Conservation (phyloP, 2,888 invertebrate genomes). For the Spodoptera littoralis region DNA sequence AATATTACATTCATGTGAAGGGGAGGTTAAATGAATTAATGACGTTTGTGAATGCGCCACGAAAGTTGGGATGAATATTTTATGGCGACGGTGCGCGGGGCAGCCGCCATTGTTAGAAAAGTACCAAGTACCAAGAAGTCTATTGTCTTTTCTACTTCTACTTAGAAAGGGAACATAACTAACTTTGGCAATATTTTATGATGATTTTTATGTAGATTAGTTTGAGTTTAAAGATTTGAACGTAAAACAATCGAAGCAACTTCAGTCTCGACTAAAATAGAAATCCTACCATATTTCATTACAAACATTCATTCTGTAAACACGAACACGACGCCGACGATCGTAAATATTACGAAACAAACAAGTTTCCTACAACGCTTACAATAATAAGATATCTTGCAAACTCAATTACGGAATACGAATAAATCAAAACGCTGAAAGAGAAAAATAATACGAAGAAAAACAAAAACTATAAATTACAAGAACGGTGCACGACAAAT, state of each 20-base stretch:
- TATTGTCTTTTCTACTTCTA: constrained; percentile 19
- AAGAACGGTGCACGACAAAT: constrained; percentile 53
- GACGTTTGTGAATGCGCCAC: constrained; percentile 6
- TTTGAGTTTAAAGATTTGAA: background rate
- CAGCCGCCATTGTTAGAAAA: constrained; percentile 27
- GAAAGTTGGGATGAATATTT: constrained; percentile 24
- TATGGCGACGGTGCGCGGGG: constrained; percentile 10
- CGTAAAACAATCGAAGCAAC: too few relatives aligned
- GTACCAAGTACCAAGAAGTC: constrained; percentile 24
- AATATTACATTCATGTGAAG: constrained; percentile 9
- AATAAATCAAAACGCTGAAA: constrained; percentile 27
- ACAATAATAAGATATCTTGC: background rate
- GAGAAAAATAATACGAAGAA: constrained; percentile 18
- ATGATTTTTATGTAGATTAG: background rate
- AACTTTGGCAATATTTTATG: constrained; percentile 21
- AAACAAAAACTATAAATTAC: constrained; percentile 44
- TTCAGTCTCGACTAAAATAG: too few relatives aligned
- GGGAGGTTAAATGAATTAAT: constrained; percentile 21
- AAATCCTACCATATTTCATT: too few relatives aligned
- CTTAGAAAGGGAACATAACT: constrained; percentile 3
- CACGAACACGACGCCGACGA: too few relatives aligned
- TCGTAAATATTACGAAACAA: too few relatives aligned
- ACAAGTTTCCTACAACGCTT: background rate
- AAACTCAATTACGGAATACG: constrained; percentile 9
- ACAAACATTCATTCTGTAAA: too few relatives aligned